Evolutionary conservation across 2,113 vertebrate genomes (phyloP).

Genomic region (Pseudolaguvia tuberculata): DNA sequence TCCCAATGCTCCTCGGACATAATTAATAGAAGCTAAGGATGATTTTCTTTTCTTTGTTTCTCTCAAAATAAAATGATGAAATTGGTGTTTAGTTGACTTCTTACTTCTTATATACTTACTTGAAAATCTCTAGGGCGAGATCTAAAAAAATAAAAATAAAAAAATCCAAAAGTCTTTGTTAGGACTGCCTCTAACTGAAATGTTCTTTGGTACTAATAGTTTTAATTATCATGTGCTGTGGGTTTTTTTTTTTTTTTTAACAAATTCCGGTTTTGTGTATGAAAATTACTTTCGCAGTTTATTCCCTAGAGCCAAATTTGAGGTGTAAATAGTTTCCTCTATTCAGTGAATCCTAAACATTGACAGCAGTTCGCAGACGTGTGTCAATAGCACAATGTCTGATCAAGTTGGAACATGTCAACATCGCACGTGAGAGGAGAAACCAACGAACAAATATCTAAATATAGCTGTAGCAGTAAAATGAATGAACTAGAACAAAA

Average conservation of each 20-base stretch:
- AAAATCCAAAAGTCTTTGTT: neutral
- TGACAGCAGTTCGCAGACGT: neutral
- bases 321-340: conserved; percentile 4
- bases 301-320: neutral
- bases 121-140: too few relatives aligned
- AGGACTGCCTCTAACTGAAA: neutral
- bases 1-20: conserved; percentile 48
- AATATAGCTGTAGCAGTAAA: neutral
- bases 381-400: conserved; percentile 19
- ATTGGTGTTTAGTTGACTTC: neutral
- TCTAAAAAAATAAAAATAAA: neutral
- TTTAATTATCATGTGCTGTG: neutral
- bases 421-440: neutral
- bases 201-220: conserved; percentile 2
- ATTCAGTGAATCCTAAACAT: neutral
- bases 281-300: neutral
- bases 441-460: neutral
- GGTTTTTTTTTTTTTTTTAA: neutral
- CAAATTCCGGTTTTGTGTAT: neutral
- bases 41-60: too few relatives aligned
- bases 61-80: conserved; percentile 1
- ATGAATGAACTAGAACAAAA: neutral
- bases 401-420: conserved; percentile 4
- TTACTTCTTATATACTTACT: conserved; percentile 7
- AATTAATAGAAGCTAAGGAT: conserved; percentile 52